These are phyloP conservation scores for Lydus trimaculatus DNA, from an alignment of 2,888 invertebrate species.

Conservation along the genomic window DNA sequence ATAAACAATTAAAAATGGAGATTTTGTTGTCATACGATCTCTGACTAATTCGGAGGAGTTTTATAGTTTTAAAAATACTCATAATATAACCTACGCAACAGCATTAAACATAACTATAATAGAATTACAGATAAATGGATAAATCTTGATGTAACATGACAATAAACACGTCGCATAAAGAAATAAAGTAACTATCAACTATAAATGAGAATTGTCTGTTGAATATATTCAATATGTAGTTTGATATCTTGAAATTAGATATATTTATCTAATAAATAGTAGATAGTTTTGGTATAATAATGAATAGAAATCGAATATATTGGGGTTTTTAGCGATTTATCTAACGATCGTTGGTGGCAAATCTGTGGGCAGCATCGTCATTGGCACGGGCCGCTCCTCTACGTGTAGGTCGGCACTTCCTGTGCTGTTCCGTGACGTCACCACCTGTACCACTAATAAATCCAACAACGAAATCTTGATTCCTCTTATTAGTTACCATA, in stretches of 20 bases:
- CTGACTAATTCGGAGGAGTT: conserved; percentile 2
- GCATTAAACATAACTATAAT: conserved; percentile 7
- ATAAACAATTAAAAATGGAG: conserved; percentile 6
- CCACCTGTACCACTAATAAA: conserved; percentile 44
- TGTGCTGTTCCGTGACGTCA: conserved; percentile 52
- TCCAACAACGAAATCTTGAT: conserved; percentile 11
- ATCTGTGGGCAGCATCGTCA: conserved; percentile 52
- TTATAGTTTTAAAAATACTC: conserved; percentile 1
- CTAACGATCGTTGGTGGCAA: conserved; percentile 35
- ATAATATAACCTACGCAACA: conserved; percentile 1
- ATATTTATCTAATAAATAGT: not conserved
- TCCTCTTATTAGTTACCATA: not conserved
- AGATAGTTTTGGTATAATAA: not conserved
- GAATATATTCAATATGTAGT: not conserved
- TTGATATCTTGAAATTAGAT: not conserved
- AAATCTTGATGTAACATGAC: conserved; percentile 9
- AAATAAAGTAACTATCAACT: conserved; percentile 5
- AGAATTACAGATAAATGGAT: conserved; percentile 11
- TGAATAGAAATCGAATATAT: conserved; percentile 9
- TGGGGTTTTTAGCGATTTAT: not conserved
- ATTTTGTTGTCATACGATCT: conserved; percentile 4
- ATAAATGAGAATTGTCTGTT: not conserved
- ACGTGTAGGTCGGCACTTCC: conserved; percentile 57
- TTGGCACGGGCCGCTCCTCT: conserved; percentile 58
- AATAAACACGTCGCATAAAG: conserved; percentile 8